phyloP scores from a whole-genome alignment of 2,113 vertebrate species.

The Danio rerio region DNA sequence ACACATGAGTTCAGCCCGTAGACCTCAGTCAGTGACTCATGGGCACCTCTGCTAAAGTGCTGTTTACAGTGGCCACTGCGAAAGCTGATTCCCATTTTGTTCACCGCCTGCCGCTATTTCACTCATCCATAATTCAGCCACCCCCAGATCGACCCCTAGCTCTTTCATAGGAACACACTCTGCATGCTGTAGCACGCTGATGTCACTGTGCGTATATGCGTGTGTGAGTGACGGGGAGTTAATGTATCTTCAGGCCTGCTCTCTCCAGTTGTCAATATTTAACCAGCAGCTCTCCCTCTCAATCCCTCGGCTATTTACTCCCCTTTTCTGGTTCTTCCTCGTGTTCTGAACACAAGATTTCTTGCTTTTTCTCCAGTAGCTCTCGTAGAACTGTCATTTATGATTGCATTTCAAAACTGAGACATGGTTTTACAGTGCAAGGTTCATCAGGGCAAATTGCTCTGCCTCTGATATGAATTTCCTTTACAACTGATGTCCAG shows the following conservation, averaged over 20 bases:
- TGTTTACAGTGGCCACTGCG: slow-evolving; percentile 1
- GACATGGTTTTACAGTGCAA: not conserved
- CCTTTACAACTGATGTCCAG: not conserved
- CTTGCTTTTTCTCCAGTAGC: too few relatives aligned
- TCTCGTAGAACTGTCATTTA: not conserved
- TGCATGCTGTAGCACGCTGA: slow-evolving; percentile 45
- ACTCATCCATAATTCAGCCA: slow-evolving; percentile 73
- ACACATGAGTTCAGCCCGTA: slow-evolving; percentile 38
- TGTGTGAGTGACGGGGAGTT: slow-evolving; percentile 34
- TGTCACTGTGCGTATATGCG: slow-evolving; percentile 53
- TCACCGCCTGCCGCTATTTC: slow-evolving; percentile 55
- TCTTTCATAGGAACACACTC: slow-evolving; percentile 48
- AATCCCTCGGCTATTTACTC: slow-evolving; percentile 7
- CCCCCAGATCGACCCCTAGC: slow-evolving; percentile 63
- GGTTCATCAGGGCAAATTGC: not conserved
- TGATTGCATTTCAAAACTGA: not conserved
- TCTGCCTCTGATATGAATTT: not conserved
- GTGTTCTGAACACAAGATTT: not conserved
- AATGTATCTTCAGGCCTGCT: slow-evolving; percentile 45
- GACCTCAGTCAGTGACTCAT: slow-evolving; percentile 29
- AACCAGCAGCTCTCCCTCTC: slow-evolving; percentile 45
- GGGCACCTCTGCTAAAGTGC: not conserved
- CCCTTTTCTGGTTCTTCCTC: not conserved
- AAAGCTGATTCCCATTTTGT: slow-evolving; percentile 54
- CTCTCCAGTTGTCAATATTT: slow-evolving; percentile 66